Evolutionary conservation across 2,797 vertebrate species (phyloP).

Genomic region (Esox lucius): DNA sequence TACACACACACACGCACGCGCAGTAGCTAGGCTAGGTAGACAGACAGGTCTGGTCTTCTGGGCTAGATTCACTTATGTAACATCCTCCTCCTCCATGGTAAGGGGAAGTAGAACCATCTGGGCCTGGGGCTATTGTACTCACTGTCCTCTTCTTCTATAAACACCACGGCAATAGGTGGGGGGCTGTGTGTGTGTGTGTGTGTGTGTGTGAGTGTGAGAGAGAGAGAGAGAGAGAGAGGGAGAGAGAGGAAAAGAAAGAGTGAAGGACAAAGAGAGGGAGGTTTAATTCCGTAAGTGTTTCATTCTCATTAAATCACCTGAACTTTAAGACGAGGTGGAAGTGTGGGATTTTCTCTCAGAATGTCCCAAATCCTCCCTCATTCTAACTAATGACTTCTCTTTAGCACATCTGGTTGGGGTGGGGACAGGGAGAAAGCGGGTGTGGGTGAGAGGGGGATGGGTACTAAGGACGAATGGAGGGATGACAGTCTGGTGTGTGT

Average conservation of each 20-base stretch:
- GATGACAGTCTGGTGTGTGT: not conserved
- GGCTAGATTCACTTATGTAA: slow-evolving; percentile 29
- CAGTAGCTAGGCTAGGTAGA: not conserved
- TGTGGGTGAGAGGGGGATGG: not conserved
- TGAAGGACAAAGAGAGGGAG: not conserved
- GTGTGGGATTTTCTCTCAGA: not conserved
- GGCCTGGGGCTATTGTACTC: slow-evolving; percentile 60
- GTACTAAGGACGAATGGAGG: not conserved
- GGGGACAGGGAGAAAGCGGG: not conserved
- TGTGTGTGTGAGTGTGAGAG: not conserved
- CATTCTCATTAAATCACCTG: not conserved
- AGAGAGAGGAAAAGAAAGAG: not conserved
- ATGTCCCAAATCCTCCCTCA: not conserved
- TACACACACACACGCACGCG: slow-evolving; percentile 19
- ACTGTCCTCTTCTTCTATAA: slow-evolving; percentile 46
- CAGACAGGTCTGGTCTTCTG: slow-evolving; percentile 17
- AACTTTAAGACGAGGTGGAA: not conserved
- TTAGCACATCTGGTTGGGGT: not conserved
- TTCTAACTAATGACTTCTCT: not conserved
- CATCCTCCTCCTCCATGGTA: slow-evolving; percentile 49
- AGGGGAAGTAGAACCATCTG: slow-evolving; percentile 64
- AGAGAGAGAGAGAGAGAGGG: not conserved
- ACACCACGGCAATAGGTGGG: not conserved
- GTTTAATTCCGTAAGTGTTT: not conserved
- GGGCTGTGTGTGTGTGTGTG: slow-evolving; percentile 20